Conservation (phyloP, 2,888 invertebrate species). For the Polydrusus tereticollis region DNA sequence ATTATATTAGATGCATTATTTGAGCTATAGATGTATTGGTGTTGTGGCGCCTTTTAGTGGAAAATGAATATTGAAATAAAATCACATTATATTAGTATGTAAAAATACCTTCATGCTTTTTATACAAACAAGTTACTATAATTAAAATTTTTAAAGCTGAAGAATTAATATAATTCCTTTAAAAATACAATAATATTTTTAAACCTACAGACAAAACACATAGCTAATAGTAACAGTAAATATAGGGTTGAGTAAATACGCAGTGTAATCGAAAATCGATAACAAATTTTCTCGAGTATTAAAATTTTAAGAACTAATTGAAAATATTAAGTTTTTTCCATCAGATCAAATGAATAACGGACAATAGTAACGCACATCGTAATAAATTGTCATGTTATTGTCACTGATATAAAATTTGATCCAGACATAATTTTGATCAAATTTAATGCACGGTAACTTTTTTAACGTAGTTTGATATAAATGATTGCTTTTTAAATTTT, state of each 20-base stretch:
- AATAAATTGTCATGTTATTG: too few relatives aligned
- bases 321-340: not conserved
- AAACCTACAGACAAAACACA: slow-evolving; percentile 41
- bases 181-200: not conserved
- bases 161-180: slow-evolving; percentile 9
- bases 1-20: not conserved
- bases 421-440: too few relatives aligned
- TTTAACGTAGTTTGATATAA: too few relatives aligned
- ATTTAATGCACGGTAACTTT: too few relatives aligned
- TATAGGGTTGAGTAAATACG: not conserved
- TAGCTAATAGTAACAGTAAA: slow-evolving; percentile 34
- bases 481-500: too few relatives aligned
- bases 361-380: too few relatives aligned
- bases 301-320: not conserved
- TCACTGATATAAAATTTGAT: too few relatives aligned
- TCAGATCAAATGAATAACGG: too few relatives aligned
- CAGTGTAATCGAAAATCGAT: not conserved
- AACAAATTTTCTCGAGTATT: not conserved
- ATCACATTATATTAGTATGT: not conserved
- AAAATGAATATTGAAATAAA: not conserved
- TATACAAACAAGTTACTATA: not conserved
- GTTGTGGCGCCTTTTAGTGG: slow-evolving; percentile 32
- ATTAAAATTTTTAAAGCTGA: not conserved
- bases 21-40: slow-evolving; percentile 29
- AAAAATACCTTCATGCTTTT: slow-evolving; percentile 36